Percentiles rank a stretch among this genome's conserved stretches.
These are phyloP conservation scores for Heliconius nattereri DNA, from an alignment of 1,140 invertebrate species.

Conservation along the genomic window DNA sequence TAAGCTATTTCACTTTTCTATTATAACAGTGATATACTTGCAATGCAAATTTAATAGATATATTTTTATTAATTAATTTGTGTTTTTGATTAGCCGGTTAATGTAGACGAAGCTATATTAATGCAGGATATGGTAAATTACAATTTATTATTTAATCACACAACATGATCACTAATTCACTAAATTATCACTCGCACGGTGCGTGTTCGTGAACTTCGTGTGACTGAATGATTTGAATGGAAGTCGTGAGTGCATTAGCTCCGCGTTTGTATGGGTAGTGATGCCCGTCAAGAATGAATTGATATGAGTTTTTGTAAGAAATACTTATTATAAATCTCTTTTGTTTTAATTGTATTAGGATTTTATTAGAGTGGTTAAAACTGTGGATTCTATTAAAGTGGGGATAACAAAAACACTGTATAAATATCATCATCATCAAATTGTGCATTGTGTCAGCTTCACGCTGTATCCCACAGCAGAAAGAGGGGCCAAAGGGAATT, in stretches of 20 bases:
- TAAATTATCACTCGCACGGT: neutral
- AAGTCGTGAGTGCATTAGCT: neutral
- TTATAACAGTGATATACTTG: neutral
- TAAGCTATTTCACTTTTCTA: conserved; percentile 4
- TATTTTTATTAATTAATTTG: neutral
- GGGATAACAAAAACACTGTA: too few relatives aligned
- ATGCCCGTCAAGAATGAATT: neutral
- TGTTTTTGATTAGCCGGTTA: neutral
- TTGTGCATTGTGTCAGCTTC: too few relatives aligned
- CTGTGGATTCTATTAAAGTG: too few relatives aligned
- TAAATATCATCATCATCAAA: too few relatives aligned
- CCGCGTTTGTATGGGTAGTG: neutral
- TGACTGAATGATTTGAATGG: conserved; percentile 2
- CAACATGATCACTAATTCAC: conserved; percentile 3
- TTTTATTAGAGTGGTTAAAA: too few relatives aligned
- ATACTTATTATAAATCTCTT: neutral
- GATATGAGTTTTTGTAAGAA: neutral
- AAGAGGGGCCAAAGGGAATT: too few relatives aligned
- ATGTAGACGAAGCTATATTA: neutral
- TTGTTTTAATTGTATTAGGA: neutral
- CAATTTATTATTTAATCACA: conserved; percentile 8
- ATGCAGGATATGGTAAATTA: neutral
- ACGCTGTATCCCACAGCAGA: too few relatives aligned
- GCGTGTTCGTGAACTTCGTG: conserved; percentile 5
- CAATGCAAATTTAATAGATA: neutral